Base-by-base conservation (phyloP, 2,113 vertebrate genomes). In the Anguilla japonica region DNA sequence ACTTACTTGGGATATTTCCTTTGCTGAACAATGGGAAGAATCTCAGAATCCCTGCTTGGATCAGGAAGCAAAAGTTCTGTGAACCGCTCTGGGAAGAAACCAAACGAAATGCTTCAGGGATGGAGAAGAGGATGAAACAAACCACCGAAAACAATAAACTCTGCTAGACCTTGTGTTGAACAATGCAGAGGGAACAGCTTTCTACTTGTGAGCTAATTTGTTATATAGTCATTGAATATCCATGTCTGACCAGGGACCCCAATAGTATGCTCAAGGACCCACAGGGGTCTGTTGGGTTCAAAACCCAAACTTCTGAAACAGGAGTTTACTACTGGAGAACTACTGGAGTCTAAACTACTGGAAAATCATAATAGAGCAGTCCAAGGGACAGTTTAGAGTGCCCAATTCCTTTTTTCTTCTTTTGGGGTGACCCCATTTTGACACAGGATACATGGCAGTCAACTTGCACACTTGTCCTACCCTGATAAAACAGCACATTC, bases 1-100 rank as follows among this genome's bases (percentile, higher is more conserved):
- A 94, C 96, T 92, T 97, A 99, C 98, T 96, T 98, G 89, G 98
- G 98, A 90, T 97, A 97, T 93, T 89, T 95, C 86, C 96, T 97
- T 92, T 98, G 97, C 18, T 96, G 97, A 94, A 97, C 95, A 93
- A 97, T 95, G 89, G 98, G 98, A 91, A 99, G 96, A 91, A 98
- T 96, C 91, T 98, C 97, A 15, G 95, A 88, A 86, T 96, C 94
- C 87, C 92, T 92, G 83, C 89, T 94, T 43, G 96, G 89, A 86
- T 95, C 93, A 82, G 96, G 95, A 89, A 98, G 95, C 53, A 99
- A 91, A 90, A 97, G 93, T 92, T 97, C 95, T 85, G 96, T 95
- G 92, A 99, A 97, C 83, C 96, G 95, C 91, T 97, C 98, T 99
- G 96, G 91, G 82, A 92, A 94, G 89, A 90, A 89, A 53, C 29